Base-by-base conservation (phyloP, 2,113 vertebrate genomes). In the Theristicus caerulescens region DNA sequence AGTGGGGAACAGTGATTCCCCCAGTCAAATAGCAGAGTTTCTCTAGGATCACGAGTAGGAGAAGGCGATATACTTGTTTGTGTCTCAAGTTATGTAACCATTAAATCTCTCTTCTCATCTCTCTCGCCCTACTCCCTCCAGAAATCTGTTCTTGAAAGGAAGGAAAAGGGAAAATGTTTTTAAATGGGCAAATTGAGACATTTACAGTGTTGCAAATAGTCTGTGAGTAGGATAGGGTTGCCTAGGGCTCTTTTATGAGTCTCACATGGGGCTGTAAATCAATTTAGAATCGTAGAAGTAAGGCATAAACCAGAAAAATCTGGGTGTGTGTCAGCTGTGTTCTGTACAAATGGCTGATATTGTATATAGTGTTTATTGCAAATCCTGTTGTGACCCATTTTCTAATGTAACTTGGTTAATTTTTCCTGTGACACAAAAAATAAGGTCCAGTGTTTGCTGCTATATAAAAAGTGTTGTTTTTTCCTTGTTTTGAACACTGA, bases 131-230 rank as follows among this genome's bases (percentile, higher is more conserved):
- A 38, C 64, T 94, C 85, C 90, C 87, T 92, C 90, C 82, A 82
- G 94, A 95, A 92, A 96, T 90, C 85, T 67, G 79, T 90, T 90
- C 91, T 72, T 92, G 97, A 92, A 96, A 94, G 80, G 44, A 86
- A 96, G 76, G 80, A 96, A 96, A 86, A 88, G 26, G 86, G 90
- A 90, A 95, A 93, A 86, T 79, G 82, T 88, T 96, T 96, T 93
- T 94, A 94, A 97, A 95, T 93, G 96, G 93, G 89, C 40, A 96
- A 96, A 96, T 93, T 96, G 96, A 95, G 91, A 94, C 95, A 95
- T 94, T 96, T 95, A 70, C 54, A 54, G 85, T 93, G 89, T 95
- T 94, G 87, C 89, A 96, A 96, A 91, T 83, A 94, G 85, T 90
- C 74, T 91, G 95, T 88, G 96, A 95, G 87, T 82, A 82, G 91